Conservation (phyloP, 2,113 vertebrate genomes). For the Opisthocomus hoazin region DNA sequence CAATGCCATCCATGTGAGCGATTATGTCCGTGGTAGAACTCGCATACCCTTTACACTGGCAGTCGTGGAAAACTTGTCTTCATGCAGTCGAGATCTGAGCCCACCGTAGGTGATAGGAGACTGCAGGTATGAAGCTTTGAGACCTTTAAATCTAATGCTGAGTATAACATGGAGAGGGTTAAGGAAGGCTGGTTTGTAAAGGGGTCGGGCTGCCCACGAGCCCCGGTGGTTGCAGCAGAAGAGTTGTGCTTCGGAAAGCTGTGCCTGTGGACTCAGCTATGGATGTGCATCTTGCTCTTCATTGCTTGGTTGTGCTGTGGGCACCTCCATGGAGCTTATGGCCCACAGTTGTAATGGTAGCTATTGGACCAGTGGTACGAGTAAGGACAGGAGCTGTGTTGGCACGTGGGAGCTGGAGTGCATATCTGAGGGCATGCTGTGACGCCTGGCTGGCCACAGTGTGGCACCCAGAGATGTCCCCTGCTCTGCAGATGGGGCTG, state of each 20-base stretch:
- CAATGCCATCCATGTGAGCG: not conserved
- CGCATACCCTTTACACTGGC: not conserved
- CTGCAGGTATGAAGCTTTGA: not conserved
- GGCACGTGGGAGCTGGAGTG: fast-evolving
- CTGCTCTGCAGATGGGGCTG: not conserved
- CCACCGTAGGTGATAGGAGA: not conserved
- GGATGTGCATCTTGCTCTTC: not conserved
- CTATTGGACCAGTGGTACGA: constrained; percentile 40
- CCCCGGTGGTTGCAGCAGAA: not conserved
- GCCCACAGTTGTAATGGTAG: constrained; percentile 18
- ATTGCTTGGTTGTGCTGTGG: fast-evolving
- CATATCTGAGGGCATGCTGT: not conserved
- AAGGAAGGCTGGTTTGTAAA: not conserved
- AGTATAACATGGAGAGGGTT: not conserved
- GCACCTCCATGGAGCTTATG: not conserved
- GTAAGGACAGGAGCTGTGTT: not conserved
- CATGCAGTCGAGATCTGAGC: fast-evolving
- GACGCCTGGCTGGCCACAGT: not conserved
- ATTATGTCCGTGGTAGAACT: not conserved
- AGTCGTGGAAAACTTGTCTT: not conserved
- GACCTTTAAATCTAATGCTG: not conserved
- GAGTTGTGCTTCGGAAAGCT: fast-evolving
- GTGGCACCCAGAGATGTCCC: not conserved
- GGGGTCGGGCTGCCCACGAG: not conserved
- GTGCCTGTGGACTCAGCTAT: not conserved